phyloP scores from a whole-genome alignment of 2,888 invertebrate species.

The Hanleya hanleyi region DNA sequence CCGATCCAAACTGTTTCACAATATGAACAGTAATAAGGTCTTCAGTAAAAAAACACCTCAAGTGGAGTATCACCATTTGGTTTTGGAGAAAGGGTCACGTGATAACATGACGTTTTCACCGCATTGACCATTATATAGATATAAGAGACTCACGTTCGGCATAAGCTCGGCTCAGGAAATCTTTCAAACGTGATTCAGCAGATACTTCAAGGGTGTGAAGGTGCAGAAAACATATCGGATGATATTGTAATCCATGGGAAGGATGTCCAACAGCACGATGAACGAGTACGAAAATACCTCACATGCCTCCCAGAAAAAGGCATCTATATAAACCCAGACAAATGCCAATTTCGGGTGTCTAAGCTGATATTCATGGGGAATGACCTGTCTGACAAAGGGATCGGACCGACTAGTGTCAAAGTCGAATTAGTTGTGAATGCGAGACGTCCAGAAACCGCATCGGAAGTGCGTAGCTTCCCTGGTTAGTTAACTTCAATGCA shows the following conservation, averaged over 20 bases:
- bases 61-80: constrained; percentile 19
- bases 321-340: constrained; percentile 38
- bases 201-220: constrained; percentile 7
- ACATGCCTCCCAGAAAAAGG: constrained; percentile 28
- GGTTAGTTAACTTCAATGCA: constrained; percentile 21
- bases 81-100: constrained; percentile 8
- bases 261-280: constrained; percentile 32
- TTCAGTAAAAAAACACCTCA: background rate
- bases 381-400: constrained; percentile 17
- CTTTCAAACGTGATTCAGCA: constrained; percentile 16
- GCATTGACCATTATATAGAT: constrained; percentile 19
- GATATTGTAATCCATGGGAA: constrained; percentile 41
- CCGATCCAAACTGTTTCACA: background rate
- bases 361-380: constrained; percentile 27
- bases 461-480: constrained; percentile 22
- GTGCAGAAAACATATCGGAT: constrained; percentile 24
- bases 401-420: constrained; percentile 18
- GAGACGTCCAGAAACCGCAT: constrained; percentile 19
- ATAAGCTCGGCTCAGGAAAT: constrained; percentile 33
- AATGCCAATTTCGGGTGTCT: constrained; percentile 40
- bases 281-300: constrained; percentile 26
- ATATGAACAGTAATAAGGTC: background rate
- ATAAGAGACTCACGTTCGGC: constrained; percentile 20
- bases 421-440: constrained; percentile 19
- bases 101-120: constrained; percentile 18